Evolutionary conservation across 1,140 invertebrate species (phyloP).

Genomic region (Brachionus rotundiformis): DNA sequence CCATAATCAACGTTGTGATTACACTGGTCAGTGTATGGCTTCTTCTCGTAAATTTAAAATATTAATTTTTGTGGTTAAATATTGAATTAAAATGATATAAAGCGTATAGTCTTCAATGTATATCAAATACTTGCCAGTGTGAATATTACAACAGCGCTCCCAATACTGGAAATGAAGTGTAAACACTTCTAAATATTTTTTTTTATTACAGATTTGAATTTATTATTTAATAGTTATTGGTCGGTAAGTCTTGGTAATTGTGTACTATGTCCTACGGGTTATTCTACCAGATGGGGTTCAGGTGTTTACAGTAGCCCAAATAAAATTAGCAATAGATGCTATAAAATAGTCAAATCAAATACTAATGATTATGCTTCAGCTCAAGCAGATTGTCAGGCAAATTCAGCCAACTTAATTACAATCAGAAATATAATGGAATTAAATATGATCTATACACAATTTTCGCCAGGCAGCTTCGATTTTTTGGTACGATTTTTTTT

Average conservation of each 20-base stretch:
- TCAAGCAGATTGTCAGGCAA: background rate
- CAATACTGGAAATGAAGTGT: background rate
- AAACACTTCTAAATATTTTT: background rate
- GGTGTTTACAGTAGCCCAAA: background rate
- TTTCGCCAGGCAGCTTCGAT: background rate
- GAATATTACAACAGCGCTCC: background rate
- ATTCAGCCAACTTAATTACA: background rate
- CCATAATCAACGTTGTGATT: background rate
- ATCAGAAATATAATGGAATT: conserved; percentile 28
- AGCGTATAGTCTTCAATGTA: background rate
- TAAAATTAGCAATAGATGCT: conserved; percentile 8
- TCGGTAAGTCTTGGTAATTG: background rate
- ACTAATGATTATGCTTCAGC: background rate
- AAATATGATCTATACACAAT: background rate
- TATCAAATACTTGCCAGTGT: conserved; percentile 6
- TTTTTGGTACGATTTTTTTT: background rate
- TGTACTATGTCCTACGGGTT: background rate
- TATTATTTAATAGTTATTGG: background rate
- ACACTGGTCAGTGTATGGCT: background rate
- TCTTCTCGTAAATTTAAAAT: background rate
- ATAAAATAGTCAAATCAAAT: background rate
- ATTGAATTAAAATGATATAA: too few relatives aligned
- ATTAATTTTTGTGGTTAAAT: background rate
- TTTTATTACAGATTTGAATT: background rate
- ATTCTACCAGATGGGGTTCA: background rate